Conservation (phyloP, 2,888 invertebrate genomes). For the Cataglyphis livida region DNA sequence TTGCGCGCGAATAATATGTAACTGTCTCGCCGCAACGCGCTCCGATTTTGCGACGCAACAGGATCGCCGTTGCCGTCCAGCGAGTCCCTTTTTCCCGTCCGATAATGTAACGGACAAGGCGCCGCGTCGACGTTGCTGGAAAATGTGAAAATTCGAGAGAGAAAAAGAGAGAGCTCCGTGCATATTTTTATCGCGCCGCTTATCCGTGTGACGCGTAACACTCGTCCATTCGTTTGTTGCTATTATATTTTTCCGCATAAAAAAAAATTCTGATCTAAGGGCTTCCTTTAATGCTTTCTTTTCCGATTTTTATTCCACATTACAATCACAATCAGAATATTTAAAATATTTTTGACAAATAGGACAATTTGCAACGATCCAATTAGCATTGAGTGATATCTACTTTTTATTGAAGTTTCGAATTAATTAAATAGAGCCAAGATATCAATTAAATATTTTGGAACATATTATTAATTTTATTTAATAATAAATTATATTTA, state of each 20-base stretch:
- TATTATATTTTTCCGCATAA: not conserved
- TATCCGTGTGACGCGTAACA: not conserved
- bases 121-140: conserved; percentile 31
- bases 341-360: no score
- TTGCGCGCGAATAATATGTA: conserved; percentile 61
- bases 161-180: not conserved
- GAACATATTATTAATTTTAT: no score
- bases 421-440: no score
- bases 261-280: not conserved
- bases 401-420: no score
- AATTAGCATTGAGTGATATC: no score
- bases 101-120: conserved; percentile 48
- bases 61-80: not conserved
- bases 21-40: conserved; percentile 51
- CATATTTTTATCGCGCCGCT: conserved; percentile 48
- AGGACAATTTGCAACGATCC: no score
- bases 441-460: no score
- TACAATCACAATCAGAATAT: no score
- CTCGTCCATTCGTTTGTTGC: not conserved
- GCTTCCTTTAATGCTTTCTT: no score
- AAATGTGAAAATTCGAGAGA: conserved; percentile 43
- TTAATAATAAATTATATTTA: no score
- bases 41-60: conserved; percentile 54
- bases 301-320: no score
- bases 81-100: conserved; percentile 34